These are phyloP conservation scores for Zosterops pallidus DNA, from an alignment of 2,113 vertebrate species.

Conservation along the genomic window DNA sequence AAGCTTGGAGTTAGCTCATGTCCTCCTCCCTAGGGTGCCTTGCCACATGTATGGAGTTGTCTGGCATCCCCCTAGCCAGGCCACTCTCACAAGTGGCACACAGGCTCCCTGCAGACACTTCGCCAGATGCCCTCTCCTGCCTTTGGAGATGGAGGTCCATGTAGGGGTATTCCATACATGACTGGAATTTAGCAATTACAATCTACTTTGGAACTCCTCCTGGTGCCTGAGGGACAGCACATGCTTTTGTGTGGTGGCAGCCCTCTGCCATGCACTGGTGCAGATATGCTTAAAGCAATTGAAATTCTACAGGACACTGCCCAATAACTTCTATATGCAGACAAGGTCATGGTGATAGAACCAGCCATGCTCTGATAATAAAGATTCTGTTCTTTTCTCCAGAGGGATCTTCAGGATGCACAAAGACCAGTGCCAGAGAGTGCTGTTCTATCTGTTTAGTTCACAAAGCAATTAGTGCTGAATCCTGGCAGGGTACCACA, in stretches of 20 bases:
- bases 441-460: neutral
- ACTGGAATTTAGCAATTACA: neutral
- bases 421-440: neutral
- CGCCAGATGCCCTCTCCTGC: neutral
- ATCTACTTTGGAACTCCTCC: neutral
- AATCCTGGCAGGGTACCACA: neutral
- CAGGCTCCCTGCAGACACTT: rapidly evolving
- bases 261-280: neutral
- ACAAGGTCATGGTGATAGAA: neutral
- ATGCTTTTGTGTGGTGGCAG: neutral
- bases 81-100: neutral
- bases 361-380: neutral
- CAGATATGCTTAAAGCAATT: neutral
- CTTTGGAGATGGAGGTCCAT: neutral
- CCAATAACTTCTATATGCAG: neutral
- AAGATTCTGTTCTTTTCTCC: neutral
- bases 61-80: neutral
- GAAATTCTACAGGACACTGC: neutral
- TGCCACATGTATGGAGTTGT: neutral
- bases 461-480: neutral
- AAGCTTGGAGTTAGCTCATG: neutral
- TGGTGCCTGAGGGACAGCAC: neutral
- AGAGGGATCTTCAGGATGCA: neutral
- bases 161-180: neutral
- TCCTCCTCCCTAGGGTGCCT: neutral